Conservation (phyloP, 2,797 vertebrate genomes). For the Poecilia gillii region DNA sequence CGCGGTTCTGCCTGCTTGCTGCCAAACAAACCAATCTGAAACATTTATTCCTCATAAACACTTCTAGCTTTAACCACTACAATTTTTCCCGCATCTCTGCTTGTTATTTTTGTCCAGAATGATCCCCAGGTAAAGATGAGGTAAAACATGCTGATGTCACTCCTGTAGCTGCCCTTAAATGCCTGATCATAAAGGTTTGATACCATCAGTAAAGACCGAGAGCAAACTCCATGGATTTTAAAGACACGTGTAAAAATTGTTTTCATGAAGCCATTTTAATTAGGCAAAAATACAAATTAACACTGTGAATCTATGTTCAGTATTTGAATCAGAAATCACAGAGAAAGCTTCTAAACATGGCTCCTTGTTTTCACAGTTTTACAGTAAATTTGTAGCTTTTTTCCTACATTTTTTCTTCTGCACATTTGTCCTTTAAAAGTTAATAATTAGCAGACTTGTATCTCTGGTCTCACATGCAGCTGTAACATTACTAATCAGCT, state of each 20-base stretch:
- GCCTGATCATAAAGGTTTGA: not conserved
- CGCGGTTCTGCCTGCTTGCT: constrained; percentile 27
- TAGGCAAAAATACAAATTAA: no score
- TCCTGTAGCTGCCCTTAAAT: constrained; percentile 28
- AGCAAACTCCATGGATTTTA: constrained; percentile 8
- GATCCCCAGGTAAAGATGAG: constrained; percentile 2
- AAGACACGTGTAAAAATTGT: not conserved
- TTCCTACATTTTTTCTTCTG: not conserved
- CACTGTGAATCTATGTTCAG: not conserved
- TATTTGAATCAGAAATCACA: not conserved
- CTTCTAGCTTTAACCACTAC: constrained; percentile 25
- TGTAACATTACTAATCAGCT: not conserved
- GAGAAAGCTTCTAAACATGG: not conserved
- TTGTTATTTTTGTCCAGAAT: not conserved
- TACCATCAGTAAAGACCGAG: not conserved
- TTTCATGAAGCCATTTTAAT: not conserved
- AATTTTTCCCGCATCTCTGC: constrained; percentile 1
- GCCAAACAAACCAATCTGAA: constrained; percentile 37
- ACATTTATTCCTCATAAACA: constrained; percentile 56
- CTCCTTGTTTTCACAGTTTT: not conserved
- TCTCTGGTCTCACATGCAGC: not conserved
- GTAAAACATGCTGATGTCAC: constrained; percentile 1
- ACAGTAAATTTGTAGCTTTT: not conserved
- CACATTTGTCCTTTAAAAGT: not conserved
- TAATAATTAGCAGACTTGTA: not conserved